A percentile compares a stretch with the other conserved stretches of the same genome.
phyloP scores from a whole-genome alignment of 2,888 invertebrate genomes.

The Lasiommata megera region DNA sequence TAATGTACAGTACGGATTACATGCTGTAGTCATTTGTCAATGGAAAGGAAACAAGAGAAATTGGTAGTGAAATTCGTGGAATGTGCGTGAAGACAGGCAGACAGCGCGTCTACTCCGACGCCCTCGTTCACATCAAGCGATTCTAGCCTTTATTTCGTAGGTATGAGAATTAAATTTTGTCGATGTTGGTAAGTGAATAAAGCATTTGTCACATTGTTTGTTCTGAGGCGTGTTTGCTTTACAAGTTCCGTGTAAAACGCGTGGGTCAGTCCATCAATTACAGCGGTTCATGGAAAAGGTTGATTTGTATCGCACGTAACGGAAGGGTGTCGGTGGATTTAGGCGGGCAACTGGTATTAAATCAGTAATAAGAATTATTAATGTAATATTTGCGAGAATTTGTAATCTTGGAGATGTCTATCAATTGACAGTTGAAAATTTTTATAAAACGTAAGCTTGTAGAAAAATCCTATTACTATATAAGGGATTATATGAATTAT shows the following conservation, averaged over 20 bases:
- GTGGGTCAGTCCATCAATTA: conserved; percentile 36
- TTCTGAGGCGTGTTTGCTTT: conserved; percentile 36
- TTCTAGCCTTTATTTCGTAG: conserved; percentile 27
- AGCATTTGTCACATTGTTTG: conserved; percentile 35
- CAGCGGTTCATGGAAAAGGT: conserved; percentile 29
- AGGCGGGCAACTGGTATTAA: too few relatives aligned
- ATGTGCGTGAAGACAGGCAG: conserved; percentile 40
- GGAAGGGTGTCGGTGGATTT: background rate
- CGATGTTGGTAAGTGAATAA: conserved; percentile 22
- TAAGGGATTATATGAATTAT: too few relatives aligned
- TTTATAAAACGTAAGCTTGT: too few relatives aligned
- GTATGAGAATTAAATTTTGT: conserved; percentile 26
- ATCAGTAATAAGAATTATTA: too few relatives aligned
- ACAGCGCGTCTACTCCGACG: conserved; percentile 51
- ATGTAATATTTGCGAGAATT: too few relatives aligned
- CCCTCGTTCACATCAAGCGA: conserved; percentile 25
- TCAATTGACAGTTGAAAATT: too few relatives aligned
- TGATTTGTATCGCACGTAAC: conserved; percentile 13
- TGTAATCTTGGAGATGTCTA: too few relatives aligned
- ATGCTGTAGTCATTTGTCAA: conserved; percentile 29
- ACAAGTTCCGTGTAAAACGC: conserved; percentile 33
- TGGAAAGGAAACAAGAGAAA: conserved; percentile 28
- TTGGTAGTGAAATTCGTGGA: conserved; percentile 22
- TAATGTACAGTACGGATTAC: background rate
- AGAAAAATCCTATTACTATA: too few relatives aligned